Evolutionary conservation across 2,113 vertebrate genomes (phyloP).

Genomic region (Bubo scandiacus): DNA sequence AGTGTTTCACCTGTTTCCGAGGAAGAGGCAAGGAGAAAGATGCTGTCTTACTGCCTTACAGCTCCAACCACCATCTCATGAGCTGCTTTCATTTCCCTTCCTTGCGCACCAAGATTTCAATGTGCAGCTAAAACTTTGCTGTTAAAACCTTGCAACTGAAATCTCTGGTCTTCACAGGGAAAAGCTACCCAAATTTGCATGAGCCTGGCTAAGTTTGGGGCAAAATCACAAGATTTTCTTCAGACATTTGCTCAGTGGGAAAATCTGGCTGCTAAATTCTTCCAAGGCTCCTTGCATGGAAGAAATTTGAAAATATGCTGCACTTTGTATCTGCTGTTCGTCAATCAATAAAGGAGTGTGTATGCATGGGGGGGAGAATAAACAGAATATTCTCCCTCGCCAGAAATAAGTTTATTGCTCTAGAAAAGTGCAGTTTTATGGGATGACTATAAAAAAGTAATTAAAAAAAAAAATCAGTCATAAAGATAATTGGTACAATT

Average conservation of each 20-base stretch:
- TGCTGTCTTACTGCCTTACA: not conserved
- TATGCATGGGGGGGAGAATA: not conserved
- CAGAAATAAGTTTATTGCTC: not conserved
- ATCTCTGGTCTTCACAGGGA: not conserved
- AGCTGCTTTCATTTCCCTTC: not conserved
- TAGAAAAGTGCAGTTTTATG: not conserved
- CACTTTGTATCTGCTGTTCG: not conserved
- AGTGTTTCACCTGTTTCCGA: not conserved
- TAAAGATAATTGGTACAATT: not conserved
- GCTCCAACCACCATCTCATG: rapidly evolving
- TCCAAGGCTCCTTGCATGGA: not conserved
- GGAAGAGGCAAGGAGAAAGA: not conserved
- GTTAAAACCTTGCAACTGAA: not conserved
- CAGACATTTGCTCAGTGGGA: not conserved
- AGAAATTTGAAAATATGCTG: not conserved
- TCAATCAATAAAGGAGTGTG: not conserved
- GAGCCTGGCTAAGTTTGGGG: not conserved
- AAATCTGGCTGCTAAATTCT: not conserved
- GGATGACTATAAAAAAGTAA: not conserved
- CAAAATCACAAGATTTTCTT: not conserved
- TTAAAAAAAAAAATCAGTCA: not conserved
- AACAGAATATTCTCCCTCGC: not conserved
- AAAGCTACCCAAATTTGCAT: not conserved
- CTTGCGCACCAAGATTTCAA: not conserved
- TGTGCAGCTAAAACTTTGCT: not conserved